A percentile compares a stretch with the other conserved stretches of the same genome.
These are phyloP conservation scores for Notothenia coriiceps DNA, from an alignment of 2,113 vertebrate genomes.

Conservation along the genomic window DNA sequence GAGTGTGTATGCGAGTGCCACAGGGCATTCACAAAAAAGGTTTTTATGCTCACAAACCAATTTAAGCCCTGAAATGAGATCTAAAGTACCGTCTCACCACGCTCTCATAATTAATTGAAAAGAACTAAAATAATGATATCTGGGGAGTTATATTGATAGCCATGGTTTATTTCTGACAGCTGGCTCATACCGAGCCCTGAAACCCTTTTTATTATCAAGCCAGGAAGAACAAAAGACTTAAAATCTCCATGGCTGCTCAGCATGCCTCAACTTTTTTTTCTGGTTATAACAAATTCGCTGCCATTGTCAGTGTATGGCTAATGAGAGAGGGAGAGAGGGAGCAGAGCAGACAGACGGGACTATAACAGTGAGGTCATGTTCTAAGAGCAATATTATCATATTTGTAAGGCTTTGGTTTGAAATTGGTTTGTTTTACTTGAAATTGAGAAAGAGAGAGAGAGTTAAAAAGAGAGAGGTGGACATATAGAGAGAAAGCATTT, in stretches of 20 bases:
- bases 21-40: constrained; percentile 71
- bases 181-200: constrained; percentile 57
- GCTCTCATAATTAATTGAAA: constrained; percentile 83
- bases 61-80: constrained; percentile 82
- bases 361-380: constrained; percentile 2
- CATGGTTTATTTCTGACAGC: constrained; percentile 77
- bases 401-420: constrained; percentile 25
- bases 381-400: constrained; percentile 6
- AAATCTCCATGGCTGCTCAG: constrained; percentile 70
- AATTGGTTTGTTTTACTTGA: constrained; percentile 15
- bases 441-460: constrained; percentile 11
- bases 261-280: constrained; percentile 54
- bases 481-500: constrained; percentile 23
- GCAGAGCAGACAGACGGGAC: constrained; percentile 8
- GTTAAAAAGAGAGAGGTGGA: background rate
- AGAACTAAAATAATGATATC: constrained; percentile 82
- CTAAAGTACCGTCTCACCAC: constrained; percentile 74
- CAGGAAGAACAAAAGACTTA: constrained; percentile 70
- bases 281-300: constrained; percentile 50
- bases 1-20: constrained; percentile 28
- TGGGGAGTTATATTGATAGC: constrained; percentile 76
- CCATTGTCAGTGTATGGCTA: constrained; percentile 41
- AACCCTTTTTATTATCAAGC: constrained; percentile 69
- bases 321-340: constrained; percentile 21
- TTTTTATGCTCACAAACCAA: constrained; percentile 80